Base-by-base conservation (phyloP, 2,113 vertebrate species). In the Neopipo cinnamomea region DNA sequence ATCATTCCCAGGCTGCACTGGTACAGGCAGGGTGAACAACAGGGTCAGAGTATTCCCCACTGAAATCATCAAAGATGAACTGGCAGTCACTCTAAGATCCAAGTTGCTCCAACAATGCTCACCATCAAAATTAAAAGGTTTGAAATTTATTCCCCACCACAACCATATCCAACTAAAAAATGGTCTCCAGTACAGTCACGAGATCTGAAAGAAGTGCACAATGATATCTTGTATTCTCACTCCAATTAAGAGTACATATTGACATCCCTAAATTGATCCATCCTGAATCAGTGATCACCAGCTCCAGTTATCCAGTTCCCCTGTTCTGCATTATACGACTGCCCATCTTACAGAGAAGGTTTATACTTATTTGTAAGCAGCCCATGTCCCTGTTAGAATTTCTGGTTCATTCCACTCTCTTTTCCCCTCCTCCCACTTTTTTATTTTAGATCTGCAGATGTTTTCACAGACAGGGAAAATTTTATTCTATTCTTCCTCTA, bases 361-460 rank as follows among this genome's bases (percentile, higher is more conserved):
- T 86, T 50, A 67, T 52, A 44, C 49, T 92, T 92, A 79, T 91
- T 86, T 72, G 89, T 65, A 92, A 75, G 87, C 91, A 92, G 33
- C 33, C 47, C 81, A 33, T 82, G 74, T 58, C 56, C 31, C 77
- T 73, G 39, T 86, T 88, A 84, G 68, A 89, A 86, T 85, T 91
- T 93, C 63, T 89, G 23, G 53, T 87, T 83, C 15, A 0, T 90
- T 95, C 79, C 41, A 61, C 82, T 85, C 62, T 93, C 71, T 72
- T 80, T 8, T 30, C 74, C 41, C 49, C 53, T 78, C 85, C 88
- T 90, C 82, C 58, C 41, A 61, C 49, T 74, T 78, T 72, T 79
- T 82, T 88, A 91, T 94, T 97, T 93, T 94, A 91, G 94, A 91
- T 93, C 74, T 80, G 58, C 78, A 89, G 73, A 94, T 92, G 81